phyloP scores from a whole-genome alignment of 53 echinoderm and acorn worm species.

The Holothuria scabra region DNA sequence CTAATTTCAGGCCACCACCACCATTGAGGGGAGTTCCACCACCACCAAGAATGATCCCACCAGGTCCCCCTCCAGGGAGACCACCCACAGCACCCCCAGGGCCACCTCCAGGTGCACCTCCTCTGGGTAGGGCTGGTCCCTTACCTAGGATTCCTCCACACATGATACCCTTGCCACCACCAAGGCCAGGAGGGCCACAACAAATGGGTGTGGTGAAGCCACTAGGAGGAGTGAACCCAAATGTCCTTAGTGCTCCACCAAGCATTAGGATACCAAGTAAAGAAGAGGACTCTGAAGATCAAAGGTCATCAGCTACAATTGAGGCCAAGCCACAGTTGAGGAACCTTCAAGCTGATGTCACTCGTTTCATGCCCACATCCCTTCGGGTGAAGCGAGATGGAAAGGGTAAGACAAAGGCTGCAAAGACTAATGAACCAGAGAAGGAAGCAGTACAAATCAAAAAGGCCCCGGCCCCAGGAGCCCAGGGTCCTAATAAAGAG shows the following conservation, averaged over 20 bases:
- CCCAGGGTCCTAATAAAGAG: slow-evolving; percentile 86
- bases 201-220: slow-evolving; percentile 44
- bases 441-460: slow-evolving; percentile 45
- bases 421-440: slow-evolving; percentile 38
- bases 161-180: slow-evolving; percentile 63
- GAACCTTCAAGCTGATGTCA: slow-evolving; percentile 95
- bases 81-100: slow-evolving; percentile 91
- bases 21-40: slow-evolving; percentile 72
- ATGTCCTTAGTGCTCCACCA: slow-evolving; percentile 92
- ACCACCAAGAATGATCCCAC: slow-evolving; percentile 81
- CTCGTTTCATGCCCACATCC: slow-evolving; percentile 87
- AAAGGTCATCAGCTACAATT: slow-evolving; percentile 88
- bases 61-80: slow-evolving; percentile 86
- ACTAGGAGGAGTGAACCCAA: slow-evolving; percentile 70
- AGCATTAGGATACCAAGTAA: slow-evolving; percentile 85
- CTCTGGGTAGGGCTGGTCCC: slow-evolving; percentile 63
- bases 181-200: slow-evolving; percentile 65
- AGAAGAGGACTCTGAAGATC: slow-evolving; percentile 65
- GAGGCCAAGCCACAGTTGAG: slow-evolving; percentile 95
- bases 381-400: slow-evolving; percentile 81
- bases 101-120: slow-evolving; percentile 91
- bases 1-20: slow-evolving; percentile 67
- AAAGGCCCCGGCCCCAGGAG: slow-evolving; percentile 70
- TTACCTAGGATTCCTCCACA: slow-evolving; percentile 55
- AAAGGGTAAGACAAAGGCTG: slow-evolving; percentile 67